Evolutionary conservation across 2,113 vertebrate genomes (phyloP), one percentile per base, ranked within the genome.

Genomic region (Heliornis fulica): DNA sequence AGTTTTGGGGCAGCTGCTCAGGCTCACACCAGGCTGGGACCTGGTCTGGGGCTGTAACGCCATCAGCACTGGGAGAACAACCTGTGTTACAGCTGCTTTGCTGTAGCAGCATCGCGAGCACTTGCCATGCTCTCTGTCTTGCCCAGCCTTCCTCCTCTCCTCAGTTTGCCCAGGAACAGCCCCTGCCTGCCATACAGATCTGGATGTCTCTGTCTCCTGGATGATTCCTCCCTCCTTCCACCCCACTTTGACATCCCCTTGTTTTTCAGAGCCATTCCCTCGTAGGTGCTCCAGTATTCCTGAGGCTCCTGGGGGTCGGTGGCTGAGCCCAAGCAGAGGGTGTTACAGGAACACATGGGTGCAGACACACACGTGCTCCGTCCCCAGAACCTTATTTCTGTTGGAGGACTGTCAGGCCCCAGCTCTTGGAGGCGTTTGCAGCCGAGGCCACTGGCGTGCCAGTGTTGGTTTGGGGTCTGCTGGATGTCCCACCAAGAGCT

Each of bases 391-490:
- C 8, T 34, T 7, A 4, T n/a, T 59, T 57, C 61, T 2, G 0
- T 18, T 28, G 59, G 26, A 36, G 32, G 28, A 16, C 12, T 5
- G 29, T 16, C 15, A 9, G 4, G 21, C 43, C 46, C 66, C 7
- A 31, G 10, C 38, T 51, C 18, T 4, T 45, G 4, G 9, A 28
- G 38, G 28, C 6, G 23, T 22, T 31, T 34, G 69, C 50, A 43
- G 65, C 43, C 1, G 1, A 31, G 41, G 48, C 32, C 11, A 2
- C 23, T 0, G 1, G 3, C 1, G 2, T 3, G 61, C 10, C 18
- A 1, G 23, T 13, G 46, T 10, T 36, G 45, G 45, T 17, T 22
- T 54, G 41, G 28, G 41, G 13, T 31, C 53, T 53, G 23, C 60
- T 50, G 66, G 54, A 11, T 8, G 18, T 9, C 80, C n/a, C n/a